Evolutionary conservation across 2,797 vertebrate species (phyloP).

Genomic region (Pteropus rufus): DNA sequence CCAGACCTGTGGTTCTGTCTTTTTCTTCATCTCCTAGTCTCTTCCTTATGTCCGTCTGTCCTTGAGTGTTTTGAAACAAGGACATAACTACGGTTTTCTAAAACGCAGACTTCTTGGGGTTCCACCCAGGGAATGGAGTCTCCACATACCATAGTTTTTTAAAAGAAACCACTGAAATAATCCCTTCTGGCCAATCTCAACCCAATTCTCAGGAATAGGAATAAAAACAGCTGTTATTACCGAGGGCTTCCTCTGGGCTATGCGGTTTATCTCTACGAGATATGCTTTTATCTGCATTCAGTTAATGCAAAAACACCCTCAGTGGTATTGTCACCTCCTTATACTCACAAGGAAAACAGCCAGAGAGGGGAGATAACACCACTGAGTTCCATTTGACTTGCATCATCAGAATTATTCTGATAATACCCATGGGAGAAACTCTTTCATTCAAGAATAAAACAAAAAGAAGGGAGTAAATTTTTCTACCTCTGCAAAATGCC

Average conservation of each 20-base stretch:
- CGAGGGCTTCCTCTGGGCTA: background rate
- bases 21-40: background rate
- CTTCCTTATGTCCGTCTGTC: background rate
- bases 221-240: background rate
- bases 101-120: background rate
- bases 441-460: background rate
- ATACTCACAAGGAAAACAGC: background rate
- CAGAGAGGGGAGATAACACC: background rate
- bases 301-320: background rate
- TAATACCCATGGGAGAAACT: background rate
- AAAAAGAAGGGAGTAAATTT: background rate
- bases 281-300: background rate
- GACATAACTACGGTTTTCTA: background rate
- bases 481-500: background rate
- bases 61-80: background rate
- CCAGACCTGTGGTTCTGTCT: background rate
- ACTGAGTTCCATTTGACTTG: background rate
- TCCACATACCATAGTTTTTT: background rate
- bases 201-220: background rate
- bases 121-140: background rate
- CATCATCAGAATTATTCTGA: background rate
- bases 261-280: background rate
- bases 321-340: background rate
- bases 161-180: background rate
- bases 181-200: background rate